Percentiles rank a stretch among this genome's conserved stretches.
Evolutionary conservation across 1,140 invertebrate species (phyloP).

Genomic region (Teleogryllus occipitalis): DNA sequence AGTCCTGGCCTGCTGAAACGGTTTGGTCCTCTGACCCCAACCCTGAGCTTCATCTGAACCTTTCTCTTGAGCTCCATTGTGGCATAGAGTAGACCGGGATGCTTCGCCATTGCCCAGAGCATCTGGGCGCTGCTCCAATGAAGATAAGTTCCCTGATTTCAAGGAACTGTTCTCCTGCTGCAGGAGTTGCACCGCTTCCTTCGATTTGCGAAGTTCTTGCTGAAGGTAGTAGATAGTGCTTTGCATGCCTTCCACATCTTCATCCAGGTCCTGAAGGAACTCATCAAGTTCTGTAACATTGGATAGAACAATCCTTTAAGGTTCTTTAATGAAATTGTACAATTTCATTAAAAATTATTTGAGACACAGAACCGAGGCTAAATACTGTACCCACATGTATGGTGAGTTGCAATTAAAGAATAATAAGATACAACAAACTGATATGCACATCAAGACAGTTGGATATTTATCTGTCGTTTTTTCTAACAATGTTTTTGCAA

Average conservation of each 20-base stretch:
- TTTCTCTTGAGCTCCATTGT: constrained; percentile 6
- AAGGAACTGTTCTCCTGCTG: constrained; percentile 40
- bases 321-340: too few relatives aligned
- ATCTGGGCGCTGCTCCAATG: constrained; percentile 25
- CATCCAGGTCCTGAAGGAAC: constrained; percentile 90
- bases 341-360: too few relatives aligned
- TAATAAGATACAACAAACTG: too few relatives aligned
- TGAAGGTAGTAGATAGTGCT: constrained; percentile 91
- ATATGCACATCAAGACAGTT: too few relatives aligned
- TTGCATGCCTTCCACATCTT: constrained; percentile 97
- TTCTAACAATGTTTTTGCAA: too few relatives aligned
- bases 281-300: constrained; percentile 78
- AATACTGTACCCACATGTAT: too few relatives aligned
- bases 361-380: too few relatives aligned
- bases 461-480: too few relatives aligned
- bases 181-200: constrained; percentile 46
- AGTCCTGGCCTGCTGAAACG: not conserved
- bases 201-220: constrained; percentile 74
- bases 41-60: not conserved
- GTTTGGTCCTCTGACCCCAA: constrained; percentile 3
- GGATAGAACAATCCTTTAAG: not conserved
- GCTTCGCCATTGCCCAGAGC: constrained; percentile 30
- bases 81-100: constrained; percentile 21
- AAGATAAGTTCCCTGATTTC: constrained; percentile 28
- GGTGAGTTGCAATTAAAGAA: too few relatives aligned